Evolutionary conservation across 2,797 vertebrate genomes (phyloP).

Genomic region (Enteromius anoplus): DNA sequence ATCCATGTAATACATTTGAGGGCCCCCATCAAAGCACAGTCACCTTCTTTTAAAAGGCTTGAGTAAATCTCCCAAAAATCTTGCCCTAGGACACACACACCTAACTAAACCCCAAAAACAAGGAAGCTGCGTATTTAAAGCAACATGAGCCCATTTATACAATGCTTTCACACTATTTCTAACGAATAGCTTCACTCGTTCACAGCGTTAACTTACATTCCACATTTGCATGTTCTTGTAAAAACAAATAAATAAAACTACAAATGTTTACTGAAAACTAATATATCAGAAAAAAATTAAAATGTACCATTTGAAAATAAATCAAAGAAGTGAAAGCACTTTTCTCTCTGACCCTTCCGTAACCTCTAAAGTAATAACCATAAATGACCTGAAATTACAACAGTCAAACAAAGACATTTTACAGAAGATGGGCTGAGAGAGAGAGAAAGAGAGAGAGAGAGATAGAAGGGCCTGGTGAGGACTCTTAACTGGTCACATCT

Average conservation of each 20-base stretch:
- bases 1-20: conserved; percentile 82
- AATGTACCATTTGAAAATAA: conserved; percentile 33
- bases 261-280: neutral
- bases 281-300: conserved; percentile 12
- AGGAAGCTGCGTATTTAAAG: neutral
- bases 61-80: conserved; percentile 51
- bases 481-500: conserved; percentile 70
- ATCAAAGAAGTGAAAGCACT: conserved; percentile 29
- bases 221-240: neutral
- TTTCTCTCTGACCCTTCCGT: conserved; percentile 48
- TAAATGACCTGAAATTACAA: conserved; percentile 62
- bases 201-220: neutral
- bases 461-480: conserved; percentile 47
- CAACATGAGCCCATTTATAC: neutral
- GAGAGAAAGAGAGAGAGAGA: neutral
- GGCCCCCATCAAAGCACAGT: conserved; percentile 64
- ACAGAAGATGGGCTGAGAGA: conserved; percentile 39
- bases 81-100: conserved; percentile 36
- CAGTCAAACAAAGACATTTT: conserved; percentile 61
- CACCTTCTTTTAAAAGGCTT: conserved; percentile 54
- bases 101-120: conserved; percentile 17
- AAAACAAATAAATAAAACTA: neutral
- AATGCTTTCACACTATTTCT: neutral
- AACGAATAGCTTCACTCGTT: neutral
- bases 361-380: conserved; percentile 54